phyloP scores from a whole-genome alignment of 2,888 invertebrate genomes.

The Aspidapion aeneum region DNA sequence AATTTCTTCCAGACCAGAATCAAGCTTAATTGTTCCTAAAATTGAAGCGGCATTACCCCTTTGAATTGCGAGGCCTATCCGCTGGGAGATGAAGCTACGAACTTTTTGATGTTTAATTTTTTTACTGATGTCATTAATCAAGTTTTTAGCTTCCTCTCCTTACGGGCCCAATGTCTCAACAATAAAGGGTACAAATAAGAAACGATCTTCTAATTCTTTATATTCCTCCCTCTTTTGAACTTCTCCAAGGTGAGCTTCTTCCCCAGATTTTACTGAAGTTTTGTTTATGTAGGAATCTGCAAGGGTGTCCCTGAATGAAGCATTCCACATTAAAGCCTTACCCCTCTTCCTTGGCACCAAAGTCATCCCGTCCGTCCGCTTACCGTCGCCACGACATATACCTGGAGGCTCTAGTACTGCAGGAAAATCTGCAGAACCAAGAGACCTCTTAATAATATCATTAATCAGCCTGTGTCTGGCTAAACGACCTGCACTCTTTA shows the following conservation, averaged over 20 bases:
- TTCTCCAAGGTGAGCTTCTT: not conserved
- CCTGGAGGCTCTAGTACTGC: not conserved
- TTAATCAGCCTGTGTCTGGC: not conserved
- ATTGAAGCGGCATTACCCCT: not conserved
- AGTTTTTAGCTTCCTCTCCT: not conserved
- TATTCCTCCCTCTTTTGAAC: not conserved
- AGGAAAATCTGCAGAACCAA: not conserved
- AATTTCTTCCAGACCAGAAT: not conserved
- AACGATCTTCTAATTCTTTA: not conserved
- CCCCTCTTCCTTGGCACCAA: not conserved
- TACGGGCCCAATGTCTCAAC: not conserved
- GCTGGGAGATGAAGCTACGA: not conserved
- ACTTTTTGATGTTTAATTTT: not conserved
- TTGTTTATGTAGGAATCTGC: not conserved
- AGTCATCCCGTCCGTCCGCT: not conserved
- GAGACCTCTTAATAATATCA: not conserved
- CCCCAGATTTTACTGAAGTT: not conserved
- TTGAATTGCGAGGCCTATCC: not conserved
- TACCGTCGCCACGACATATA: not conserved
- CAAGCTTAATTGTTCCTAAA: not conserved
- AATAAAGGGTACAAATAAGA: not conserved
- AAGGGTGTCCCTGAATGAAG: not conserved
- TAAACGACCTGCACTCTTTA: too few species aligned
- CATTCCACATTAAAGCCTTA: not conserved
- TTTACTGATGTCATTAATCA: not conserved